Percentiles rank a stretch among this genome's conserved stretches.
phyloP scores from a whole-genome alignment of 2,797 vertebrate species.

The Serranus cabrilla region DNA sequence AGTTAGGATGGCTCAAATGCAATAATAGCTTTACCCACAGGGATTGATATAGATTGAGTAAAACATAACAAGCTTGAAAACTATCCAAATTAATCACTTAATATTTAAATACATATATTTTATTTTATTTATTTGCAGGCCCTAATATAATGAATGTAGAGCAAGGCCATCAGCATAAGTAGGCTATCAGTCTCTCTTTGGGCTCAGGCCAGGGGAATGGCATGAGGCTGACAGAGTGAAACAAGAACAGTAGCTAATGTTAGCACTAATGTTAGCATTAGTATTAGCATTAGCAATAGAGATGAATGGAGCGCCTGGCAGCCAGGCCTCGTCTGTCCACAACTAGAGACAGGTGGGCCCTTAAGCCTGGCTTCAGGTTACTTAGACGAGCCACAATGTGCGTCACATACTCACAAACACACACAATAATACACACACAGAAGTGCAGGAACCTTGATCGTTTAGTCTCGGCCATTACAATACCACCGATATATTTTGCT shows the following conservation, averaged over 20 bases:
- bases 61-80: slow-evolving; percentile 20
- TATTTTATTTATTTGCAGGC: slow-evolving; percentile 51
- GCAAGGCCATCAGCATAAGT: slow-evolving; percentile 66
- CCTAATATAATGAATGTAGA: slow-evolving; percentile 61
- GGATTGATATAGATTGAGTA: slow-evolving; percentile 1
- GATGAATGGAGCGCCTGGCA: slow-evolving; percentile 78
- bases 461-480: slow-evolving; percentile 36
- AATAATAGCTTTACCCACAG: slow-evolving; percentile 13
- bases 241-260: slow-evolving; percentile 84
- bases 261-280: slow-evolving; percentile 81
- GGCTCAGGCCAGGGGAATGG: slow-evolving; percentile 66
- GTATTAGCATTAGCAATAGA: slow-evolving; percentile 78
- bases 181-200: slow-evolving; percentile 66
- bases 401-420: slow-evolving; percentile 71
- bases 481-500: not conserved
- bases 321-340: slow-evolving; percentile 81
- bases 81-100: slow-evolving; percentile 36
- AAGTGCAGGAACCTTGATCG: slow-evolving; percentile 21
- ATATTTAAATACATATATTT: slow-evolving; percentile 38
- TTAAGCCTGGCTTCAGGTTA: slow-evolving; percentile 82
- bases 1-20: slow-evolving; percentile 7
- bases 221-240: slow-evolving; percentile 78
- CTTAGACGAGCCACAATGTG: slow-evolving; percentile 65
- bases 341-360: slow-evolving; percentile 82
- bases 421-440: slow-evolving; percentile 48